Evolutionary conservation across 2,797 vertebrate genomes (phyloP).

Genomic region (Helicolenus hilgendorfi): DNA sequence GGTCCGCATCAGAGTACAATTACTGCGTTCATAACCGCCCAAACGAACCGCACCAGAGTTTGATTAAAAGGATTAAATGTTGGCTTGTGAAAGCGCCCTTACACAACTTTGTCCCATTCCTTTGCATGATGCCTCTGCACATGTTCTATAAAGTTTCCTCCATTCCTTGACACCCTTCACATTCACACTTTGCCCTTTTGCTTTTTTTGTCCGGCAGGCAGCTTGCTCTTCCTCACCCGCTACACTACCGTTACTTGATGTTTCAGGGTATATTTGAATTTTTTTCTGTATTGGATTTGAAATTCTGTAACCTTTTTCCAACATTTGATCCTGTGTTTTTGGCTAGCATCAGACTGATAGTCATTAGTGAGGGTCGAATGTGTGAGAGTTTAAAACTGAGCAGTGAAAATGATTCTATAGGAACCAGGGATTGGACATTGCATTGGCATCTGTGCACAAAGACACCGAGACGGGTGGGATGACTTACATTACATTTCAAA

Average conservation of each 20-base stretch:
- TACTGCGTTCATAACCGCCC: too few species aligned
- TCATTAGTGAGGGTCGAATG: neutral
- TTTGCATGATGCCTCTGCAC: too few species aligned
- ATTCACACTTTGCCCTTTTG: neutral
- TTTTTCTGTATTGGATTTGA: neutral
- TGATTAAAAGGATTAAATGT: too few species aligned
- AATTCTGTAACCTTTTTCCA: neutral
- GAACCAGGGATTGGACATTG: neutral
- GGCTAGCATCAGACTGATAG: neutral
- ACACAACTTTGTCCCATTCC: too few species aligned
- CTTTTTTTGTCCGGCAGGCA: neutral
- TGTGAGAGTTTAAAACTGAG: neutral
- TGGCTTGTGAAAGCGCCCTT: too few species aligned
- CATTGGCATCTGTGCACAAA: neutral
- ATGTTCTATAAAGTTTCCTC: too few species aligned
- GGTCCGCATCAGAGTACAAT: too few species aligned
- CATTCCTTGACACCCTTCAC: too few species aligned
- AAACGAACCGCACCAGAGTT: too few species aligned
- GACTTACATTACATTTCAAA: conserved; percentile 20
- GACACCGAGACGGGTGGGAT: neutral
- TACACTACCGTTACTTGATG: neutral
- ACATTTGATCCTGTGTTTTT: neutral
- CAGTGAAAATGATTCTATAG: neutral
- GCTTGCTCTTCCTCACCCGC: neutral
- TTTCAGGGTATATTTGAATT: neutral